Base-by-base conservation (phyloP, 1,140 invertebrate species). In the Augochlora pura region DNA sequence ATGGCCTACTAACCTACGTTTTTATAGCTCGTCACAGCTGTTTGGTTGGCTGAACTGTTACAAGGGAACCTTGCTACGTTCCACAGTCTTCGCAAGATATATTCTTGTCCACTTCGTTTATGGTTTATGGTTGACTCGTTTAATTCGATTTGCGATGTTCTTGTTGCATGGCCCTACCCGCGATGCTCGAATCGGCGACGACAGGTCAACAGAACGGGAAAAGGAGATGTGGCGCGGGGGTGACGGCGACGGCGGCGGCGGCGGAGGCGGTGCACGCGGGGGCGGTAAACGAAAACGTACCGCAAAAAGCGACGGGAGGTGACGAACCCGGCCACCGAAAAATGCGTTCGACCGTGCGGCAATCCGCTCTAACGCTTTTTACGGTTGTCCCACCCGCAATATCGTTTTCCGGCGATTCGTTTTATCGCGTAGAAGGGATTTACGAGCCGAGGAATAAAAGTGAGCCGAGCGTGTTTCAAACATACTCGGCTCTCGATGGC, bases 31-130 rank as follows among this genome's bases (percentile, higher is more conserved):
- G 89, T 91, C 91, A 93, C 91, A 91, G 92, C 92, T 92, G 91
- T 93, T 91, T 93, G 91, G 91, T 93, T 93, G 91, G 91, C 92
- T 93, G 92, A 92, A 93, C 91, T 93, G 92, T 93, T 93, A 93
- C 90, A 93, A 93, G 91, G 92, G 92, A 93, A 93, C 92, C 92
- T 93, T 93, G 90, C 88, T 93, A 93, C 92, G 91, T 93, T 93
- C 92, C 92, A 87, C 92, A 93, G 91, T 93, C 91, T 91, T 92
- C 92, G 89, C 91, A 92, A 93, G 90, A 90, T 89, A 88, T 85
- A 86, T 83, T 88, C 83, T 86, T 88, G 88, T 88, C 79, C 82
- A 88, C 82, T 88, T 88, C 84, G 85, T 88, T 89, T 88, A 86
- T 87, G 82, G 85, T 88, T 89, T 88, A 89, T 90, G 89, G 87